These are phyloP conservation scores for Siniperca undulata DNA, from an alignment of 2,797 vertebrate species.

Conservation along the genomic window DNA sequence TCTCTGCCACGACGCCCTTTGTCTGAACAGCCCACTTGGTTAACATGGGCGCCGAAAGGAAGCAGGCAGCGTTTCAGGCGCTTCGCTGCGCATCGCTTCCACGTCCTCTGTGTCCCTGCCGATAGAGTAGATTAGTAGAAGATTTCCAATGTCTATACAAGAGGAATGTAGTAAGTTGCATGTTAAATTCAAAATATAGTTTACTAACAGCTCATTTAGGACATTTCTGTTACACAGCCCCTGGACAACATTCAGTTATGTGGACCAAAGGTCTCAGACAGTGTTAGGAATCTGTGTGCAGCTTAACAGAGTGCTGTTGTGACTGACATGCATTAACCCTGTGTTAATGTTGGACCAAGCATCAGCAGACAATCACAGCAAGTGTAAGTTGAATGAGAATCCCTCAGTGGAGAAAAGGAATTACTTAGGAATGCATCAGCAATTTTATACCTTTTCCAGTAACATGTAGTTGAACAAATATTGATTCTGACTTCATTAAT, in stretches of 20 bases:
- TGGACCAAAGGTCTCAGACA: conserved; percentile 9
- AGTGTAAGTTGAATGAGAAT: conserved; percentile 12
- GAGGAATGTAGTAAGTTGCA: background rate
- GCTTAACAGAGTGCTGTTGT: conserved; percentile 10
- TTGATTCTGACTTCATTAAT: background rate
- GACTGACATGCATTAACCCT: conserved; percentile 11
- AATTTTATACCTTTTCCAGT: conserved; percentile 28
- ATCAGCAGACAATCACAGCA: conserved; percentile 54
- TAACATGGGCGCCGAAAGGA: too few species aligned
- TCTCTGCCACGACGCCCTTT: too few species aligned
- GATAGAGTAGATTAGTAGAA: background rate
- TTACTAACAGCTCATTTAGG: background rate
- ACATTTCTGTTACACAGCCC: conserved; percentile 1
- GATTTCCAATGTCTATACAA: background rate
- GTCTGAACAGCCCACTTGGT: too few species aligned
- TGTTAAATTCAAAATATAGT: conserved; percentile 1
- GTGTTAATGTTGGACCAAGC: conserved; percentile 53
- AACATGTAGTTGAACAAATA: conserved; percentile 3
- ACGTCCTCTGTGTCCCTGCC: too few species aligned
- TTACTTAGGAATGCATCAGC: conserved; percentile 55
- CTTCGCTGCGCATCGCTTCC: too few species aligned
- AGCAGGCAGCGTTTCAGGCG: too few species aligned
- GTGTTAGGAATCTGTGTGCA: conserved; percentile 13
- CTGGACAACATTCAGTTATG: conserved; percentile 3
- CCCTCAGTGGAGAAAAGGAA: conserved; percentile 6